A percentile compares a stretch with the other conserved stretches of the same genome.
phyloP scores from a whole-genome alignment of 1,140 invertebrate species.

The Drosophila setifemur region DNA sequence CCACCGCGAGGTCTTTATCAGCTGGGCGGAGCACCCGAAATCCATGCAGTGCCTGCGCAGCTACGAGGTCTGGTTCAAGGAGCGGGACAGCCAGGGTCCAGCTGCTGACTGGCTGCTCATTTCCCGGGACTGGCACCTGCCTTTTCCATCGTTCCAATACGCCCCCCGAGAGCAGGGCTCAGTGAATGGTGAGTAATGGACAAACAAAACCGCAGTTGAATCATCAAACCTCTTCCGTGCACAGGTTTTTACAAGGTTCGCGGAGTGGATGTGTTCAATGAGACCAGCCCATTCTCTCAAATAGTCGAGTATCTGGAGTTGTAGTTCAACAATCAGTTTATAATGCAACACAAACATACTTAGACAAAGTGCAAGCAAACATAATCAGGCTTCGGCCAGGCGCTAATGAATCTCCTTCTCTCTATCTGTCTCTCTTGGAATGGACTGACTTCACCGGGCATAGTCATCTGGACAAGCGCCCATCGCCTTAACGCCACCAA shows the following conservation, averaged over 20 bases:
- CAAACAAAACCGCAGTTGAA: background rate
- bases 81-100: slow-evolving; percentile 12
- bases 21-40: slow-evolving; percentile 63
- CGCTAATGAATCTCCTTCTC: slow-evolving; percentile 32
- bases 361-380: slow-evolving; percentile 48
- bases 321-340: slow-evolving; percentile 47
- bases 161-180: slow-evolving; percentile 36
- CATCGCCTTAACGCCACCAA: slow-evolving; percentile 53
- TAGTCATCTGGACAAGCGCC: slow-evolving; percentile 48
- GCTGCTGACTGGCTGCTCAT: slow-evolving; percentile 58
- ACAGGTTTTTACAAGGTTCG: slow-evolving; percentile 78
- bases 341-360: slow-evolving; percentile 28
- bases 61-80: slow-evolving; percentile 76
- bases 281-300: slow-evolving; percentile 66
- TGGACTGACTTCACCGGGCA: slow-evolving; percentile 62
- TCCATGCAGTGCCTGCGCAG: slow-evolving; percentile 68
- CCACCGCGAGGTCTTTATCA: slow-evolving; percentile 64
- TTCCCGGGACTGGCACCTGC: slow-evolving; percentile 66
- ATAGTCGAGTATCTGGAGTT: slow-evolving; percentile 76
- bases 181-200: slow-evolving; percentile 54
- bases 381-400: slow-evolving; percentile 71
- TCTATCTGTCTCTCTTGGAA: slow-evolving; percentile 47
- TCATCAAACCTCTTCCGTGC: background rate
- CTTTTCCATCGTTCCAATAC: slow-evolving; percentile 79
- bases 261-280: slow-evolving; percentile 70